Percentiles rank a stretch among this genome's conserved stretches.
Conservation (phyloP, 2,888 invertebrate genomes). For the Eupithecia insigniata region DNA sequence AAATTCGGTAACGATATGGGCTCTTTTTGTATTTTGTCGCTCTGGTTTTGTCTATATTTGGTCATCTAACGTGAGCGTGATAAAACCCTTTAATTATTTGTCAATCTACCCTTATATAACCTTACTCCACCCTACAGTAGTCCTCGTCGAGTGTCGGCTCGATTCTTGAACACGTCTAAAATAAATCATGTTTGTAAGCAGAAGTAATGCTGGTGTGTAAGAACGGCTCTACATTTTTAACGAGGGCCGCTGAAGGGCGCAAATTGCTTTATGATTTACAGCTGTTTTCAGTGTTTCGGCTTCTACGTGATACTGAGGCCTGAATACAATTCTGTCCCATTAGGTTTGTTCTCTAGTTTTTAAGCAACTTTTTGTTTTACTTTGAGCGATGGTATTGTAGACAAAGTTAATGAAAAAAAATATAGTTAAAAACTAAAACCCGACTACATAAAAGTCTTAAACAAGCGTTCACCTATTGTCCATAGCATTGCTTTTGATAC, state of each 20-base stretch:
- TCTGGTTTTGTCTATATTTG: neutral
- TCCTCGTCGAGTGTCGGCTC: neutral
- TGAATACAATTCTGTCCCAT: neutral
- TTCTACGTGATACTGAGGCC: neutral
- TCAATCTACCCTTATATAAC: neutral
- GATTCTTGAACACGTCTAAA: neutral
- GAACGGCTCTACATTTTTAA: conserved; percentile 18
- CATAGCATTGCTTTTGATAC: too few relatives aligned
- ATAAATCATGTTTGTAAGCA: conserved; percentile 15
- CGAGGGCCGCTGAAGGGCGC: conserved; percentile 6
- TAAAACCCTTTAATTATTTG: neutral
- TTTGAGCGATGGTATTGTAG: too few relatives aligned
- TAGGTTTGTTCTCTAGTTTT: neutral
- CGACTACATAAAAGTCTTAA: too few relatives aligned
- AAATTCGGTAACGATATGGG: too few relatives aligned
- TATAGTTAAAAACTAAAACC: too few relatives aligned
- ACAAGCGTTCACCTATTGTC: too few relatives aligned
- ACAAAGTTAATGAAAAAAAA: too few relatives aligned
- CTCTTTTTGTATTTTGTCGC: too few relatives aligned
- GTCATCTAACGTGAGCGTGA: neutral
- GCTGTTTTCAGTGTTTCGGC: neutral
- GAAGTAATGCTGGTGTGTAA: neutral
- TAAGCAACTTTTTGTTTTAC: neutral
- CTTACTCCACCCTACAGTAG: neutral
- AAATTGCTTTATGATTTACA: conserved; percentile 14